Evolutionary conservation across 2,113 vertebrate species (phyloP), one percentile per base, ranked within the genome.

Genomic region (Manacus vitellinus): DNA sequence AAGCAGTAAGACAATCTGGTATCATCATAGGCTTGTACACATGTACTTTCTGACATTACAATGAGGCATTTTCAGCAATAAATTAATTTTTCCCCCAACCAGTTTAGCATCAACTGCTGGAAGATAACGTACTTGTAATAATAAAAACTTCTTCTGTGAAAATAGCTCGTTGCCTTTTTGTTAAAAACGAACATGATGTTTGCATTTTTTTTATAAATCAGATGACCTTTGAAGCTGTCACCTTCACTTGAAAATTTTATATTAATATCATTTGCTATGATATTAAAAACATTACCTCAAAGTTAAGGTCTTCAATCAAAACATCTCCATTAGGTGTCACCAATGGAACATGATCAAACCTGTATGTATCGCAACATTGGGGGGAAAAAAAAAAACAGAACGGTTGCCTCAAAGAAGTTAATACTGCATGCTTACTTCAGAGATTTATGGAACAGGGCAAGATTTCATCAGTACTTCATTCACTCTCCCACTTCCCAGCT

Each of bases 321-420:
- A 99, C n/a, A 94, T 99, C 99, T 94, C 99, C 99, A 95, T 99
- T 99, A 92, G 99, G 99, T 31, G 99, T 99, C 79, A 98, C 98
- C 71, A 99, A 96, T 1, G 99, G 99, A 83, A 99, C 99, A 59
- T 99, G 99, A 74, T 99, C 99, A 98, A 99, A 99, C 88, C 99
- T 99, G 95, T 10, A 97, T 55, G 84, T 51, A 41, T 77, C 18
- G 31, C 22, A 70, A 72, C 24, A 51, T 65, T 28, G 46, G 31
- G 10, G 33, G 43, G 79, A 67, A 19, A 18, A 19, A 75, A 19
- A 31, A 23, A 47, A 25, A 3, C 51, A 52, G 1, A 51, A 2
- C 25, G 71, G 43, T 24, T 85, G 10, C 25, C 33, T 70, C 44
- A 76, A 84, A 66, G 16, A 43, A 81, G 51, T 23, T 44, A 74